Base-by-base conservation (phyloP, 2,113 vertebrate species). In the Neolamprologus modestus region DNA sequence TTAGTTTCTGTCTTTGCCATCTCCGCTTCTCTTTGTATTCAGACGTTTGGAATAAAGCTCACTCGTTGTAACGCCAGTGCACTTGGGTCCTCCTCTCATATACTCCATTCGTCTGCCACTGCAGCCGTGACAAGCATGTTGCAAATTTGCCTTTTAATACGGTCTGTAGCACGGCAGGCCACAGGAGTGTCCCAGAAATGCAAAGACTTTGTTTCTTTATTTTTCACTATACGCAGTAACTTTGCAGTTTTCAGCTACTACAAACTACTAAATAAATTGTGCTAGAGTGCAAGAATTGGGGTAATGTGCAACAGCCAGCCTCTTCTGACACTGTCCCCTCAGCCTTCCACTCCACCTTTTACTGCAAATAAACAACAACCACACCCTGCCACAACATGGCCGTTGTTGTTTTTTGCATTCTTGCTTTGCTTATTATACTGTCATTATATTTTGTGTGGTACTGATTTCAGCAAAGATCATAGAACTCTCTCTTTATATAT, bases 401-500 rank as follows among this genome's bases (percentile, higher is more conserved):
- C 1, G 52, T 53, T 53, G 50, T n/a, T 53, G 19, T 53, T 53
- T 53, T 53, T 53, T 53, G 52, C 0, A 53, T 53, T 53, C 19
- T n/a, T 53, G 52, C 52, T 53, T 53, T n/a, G 52, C 52, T 53
- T 53, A 53, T 53, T 53, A 21, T 21, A 53, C 52, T 53, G 19
- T 53, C 52, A 53, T 53, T 53, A 53, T 53, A 53, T 53, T 53
- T 53, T 53, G 19, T 53, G 52, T 53, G 19, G 19, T 21, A 53
- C 0, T 53, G 52, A 53, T 53, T 53, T 53, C 52, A 53, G 19
- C 52, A 53, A 6, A 53, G 19, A 53, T 53, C 52, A 54, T 54
- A 54, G 52, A 21, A 53, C 52, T 53, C n/a, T 6, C 19, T n/a
- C 9, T 53, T 0, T n/a, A 0, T 54, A 50, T 45, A 50, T 54